These are phyloP conservation scores for Galaxias olidus DNA, from an alignment of 2,797 vertebrate species.

Conservation along the genomic window DNA sequence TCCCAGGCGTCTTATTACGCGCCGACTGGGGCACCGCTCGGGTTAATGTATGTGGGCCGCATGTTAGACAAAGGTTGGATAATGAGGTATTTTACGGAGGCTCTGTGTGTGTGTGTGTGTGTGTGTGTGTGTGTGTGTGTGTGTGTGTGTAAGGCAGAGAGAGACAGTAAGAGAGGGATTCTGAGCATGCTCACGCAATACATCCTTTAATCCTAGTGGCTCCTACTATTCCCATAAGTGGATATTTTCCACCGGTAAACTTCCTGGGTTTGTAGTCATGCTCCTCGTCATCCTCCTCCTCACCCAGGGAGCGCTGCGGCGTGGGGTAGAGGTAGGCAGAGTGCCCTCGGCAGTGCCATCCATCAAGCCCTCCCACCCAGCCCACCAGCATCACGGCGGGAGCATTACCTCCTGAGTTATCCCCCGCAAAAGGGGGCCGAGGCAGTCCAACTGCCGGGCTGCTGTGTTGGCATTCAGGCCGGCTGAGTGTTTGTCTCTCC, in stretches of 20 bases:
- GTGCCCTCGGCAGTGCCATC: constrained; percentile 52
- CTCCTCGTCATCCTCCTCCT: too few species aligned
- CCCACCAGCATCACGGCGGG: constrained; percentile 9
- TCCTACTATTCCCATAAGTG: too few species aligned
- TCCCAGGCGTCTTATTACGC: constrained; percentile 19
- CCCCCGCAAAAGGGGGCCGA: constrained; percentile 31
- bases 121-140: constrained; percentile 6
- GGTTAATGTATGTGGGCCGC: constrained; percentile 34
- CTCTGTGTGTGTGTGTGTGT: not conserved
- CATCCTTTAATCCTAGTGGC: too few species aligned
- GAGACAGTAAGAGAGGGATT: too few species aligned
- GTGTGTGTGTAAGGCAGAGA: not conserved
- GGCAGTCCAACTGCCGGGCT: constrained; percentile 11
- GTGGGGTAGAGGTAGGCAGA: constrained; percentile 12
- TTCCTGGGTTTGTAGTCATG: too few species aligned
- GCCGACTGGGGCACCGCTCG: constrained; percentile 22
- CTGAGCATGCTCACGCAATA: too few species aligned
- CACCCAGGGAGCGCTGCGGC: constrained; percentile 31
- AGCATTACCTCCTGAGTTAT: too few species aligned
- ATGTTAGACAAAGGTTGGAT: constrained; percentile 26
- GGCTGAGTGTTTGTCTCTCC: constrained; percentile 41
- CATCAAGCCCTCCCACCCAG: constrained; percentile 40
- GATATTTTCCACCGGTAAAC: too few species aligned
- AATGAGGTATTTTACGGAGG: too few species aligned
- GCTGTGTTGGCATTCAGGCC: constrained; percentile 56